Evolutionary conservation across 2,797 vertebrate genomes (phyloP).

Genomic region (Anolis apletophallus): DNA sequence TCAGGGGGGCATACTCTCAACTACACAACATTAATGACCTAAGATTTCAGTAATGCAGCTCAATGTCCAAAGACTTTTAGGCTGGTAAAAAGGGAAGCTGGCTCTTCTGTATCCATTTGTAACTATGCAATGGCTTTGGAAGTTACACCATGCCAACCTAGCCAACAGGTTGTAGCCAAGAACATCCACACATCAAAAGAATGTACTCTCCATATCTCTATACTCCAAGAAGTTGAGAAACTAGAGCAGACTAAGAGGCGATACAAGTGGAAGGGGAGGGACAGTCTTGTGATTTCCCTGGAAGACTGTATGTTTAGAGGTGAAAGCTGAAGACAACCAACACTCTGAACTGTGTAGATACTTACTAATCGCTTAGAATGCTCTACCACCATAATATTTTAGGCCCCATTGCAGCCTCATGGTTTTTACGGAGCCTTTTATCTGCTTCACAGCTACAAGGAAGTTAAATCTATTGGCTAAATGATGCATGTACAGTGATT

Average conservation of each 20-base stretch:
- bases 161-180: background rate
- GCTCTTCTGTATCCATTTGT: background rate
- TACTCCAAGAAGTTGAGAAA: background rate
- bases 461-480: constrained; percentile 3
- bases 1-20: background rate
- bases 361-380: background rate
- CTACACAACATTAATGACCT: background rate
- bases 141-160: background rate
- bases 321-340: background rate
- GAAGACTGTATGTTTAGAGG: background rate
- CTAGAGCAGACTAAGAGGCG: background rate
- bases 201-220: background rate
- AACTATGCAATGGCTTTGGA: background rate
- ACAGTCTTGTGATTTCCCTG: background rate
- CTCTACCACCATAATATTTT: background rate
- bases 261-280: background rate
- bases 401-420: background rate
- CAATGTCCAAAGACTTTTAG: background rate
- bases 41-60: background rate
- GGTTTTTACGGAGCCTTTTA: background rate
- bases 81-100: constrained; percentile 1
- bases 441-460: background rate
- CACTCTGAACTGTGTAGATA: background rate
- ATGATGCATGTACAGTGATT: constrained; percentile 70
- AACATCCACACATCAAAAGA: background rate